phyloP scores from a whole-genome alignment of 1,140 invertebrate species.

The Bombus sylvicola region DNA sequence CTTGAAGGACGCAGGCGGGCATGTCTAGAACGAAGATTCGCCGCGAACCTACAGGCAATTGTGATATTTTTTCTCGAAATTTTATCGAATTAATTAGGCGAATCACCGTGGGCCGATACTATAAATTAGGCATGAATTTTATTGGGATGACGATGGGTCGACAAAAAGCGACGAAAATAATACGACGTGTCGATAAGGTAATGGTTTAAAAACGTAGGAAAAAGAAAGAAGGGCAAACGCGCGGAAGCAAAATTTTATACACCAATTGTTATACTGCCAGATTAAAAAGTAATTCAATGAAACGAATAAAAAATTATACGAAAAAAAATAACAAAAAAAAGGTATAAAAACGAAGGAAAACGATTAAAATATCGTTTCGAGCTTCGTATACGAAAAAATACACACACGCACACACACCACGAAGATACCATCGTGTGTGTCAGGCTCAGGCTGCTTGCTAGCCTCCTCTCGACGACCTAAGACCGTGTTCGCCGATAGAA shows the following conservation, averaged over 20 bases:
- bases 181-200: neutral
- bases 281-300: constrained; percentile 61
- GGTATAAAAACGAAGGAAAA: neutral
- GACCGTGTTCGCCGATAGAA: constrained; percentile 53
- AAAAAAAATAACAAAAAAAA: neutral
- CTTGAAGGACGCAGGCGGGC: constrained; percentile 50
- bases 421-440: constrained; percentile 27
- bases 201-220: neutral
- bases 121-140: neutral
- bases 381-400: constrained; percentile 3
- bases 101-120: constrained; percentile 58
- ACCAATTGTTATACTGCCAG: constrained; percentile 76
- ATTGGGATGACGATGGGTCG: neutral
- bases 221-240: neutral
- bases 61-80: constrained; percentile 79
- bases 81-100: constrained; percentile 71
- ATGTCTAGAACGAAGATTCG: constrained; percentile 44
- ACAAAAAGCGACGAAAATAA: neutral
- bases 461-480: constrained; percentile 57
- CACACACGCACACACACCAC: neutral
- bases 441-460: constrained; percentile 48
- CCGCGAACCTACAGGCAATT: constrained; percentile 73
- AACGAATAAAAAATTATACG: constrained; percentile 31
- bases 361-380: constrained; percentile 34
- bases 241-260: constrained; percentile 72